Percentiles rank a stretch among this genome's conserved stretches.
These are phyloP conservation scores for Mycetomoellerius zeteki DNA, from an alignment of 1,140 invertebrate genomes.

Conservation along the genomic window DNA sequence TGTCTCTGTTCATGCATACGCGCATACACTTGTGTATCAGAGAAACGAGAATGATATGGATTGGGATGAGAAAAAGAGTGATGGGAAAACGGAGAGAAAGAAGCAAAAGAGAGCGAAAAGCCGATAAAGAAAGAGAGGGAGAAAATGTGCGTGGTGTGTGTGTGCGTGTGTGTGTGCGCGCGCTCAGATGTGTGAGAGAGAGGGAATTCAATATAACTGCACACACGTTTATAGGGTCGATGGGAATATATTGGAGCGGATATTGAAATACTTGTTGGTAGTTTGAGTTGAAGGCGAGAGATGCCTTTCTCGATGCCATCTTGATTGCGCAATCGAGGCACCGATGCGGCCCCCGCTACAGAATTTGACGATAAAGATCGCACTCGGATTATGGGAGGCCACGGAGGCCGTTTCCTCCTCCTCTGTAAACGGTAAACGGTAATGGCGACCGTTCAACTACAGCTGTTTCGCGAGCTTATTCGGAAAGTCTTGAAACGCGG, in stretches of 20 bases:
- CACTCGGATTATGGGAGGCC: slow-evolving; percentile 79
- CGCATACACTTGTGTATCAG: neutral
- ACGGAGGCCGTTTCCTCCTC: slow-evolving; percentile 61
- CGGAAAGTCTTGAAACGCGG: neutral
- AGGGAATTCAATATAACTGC: slow-evolving; percentile 86
- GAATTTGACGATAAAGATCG: slow-evolving; percentile 84
- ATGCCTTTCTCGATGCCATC: slow-evolving; percentile 86
- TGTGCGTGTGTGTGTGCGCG: neutral
- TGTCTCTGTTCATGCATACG: neutral
- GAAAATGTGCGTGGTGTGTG: neutral
- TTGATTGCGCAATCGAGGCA: slow-evolving; percentile 86
- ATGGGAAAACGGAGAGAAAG: neutral
- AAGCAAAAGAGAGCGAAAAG: neutral
- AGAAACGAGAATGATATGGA: slow-evolving; percentile 22
- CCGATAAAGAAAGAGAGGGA: slow-evolving; percentile 5
- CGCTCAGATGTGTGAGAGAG: neutral
- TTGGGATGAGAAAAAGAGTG: neutral
- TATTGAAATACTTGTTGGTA: slow-evolving; percentile 87
- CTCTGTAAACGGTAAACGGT: slow-evolving; percentile 36
- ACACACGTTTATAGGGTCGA: slow-evolving; percentile 85
- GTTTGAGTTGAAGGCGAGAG: slow-evolving; percentile 86
- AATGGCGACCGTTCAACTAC: slow-evolving; percentile 27
- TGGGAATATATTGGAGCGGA: slow-evolving; percentile 86
- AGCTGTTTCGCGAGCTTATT: slow-evolving; percentile 10
- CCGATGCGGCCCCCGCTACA: slow-evolving; percentile 77